Conservation (phyloP, 2,797 vertebrate genomes). For the Decapterus maruadsi region DNA sequence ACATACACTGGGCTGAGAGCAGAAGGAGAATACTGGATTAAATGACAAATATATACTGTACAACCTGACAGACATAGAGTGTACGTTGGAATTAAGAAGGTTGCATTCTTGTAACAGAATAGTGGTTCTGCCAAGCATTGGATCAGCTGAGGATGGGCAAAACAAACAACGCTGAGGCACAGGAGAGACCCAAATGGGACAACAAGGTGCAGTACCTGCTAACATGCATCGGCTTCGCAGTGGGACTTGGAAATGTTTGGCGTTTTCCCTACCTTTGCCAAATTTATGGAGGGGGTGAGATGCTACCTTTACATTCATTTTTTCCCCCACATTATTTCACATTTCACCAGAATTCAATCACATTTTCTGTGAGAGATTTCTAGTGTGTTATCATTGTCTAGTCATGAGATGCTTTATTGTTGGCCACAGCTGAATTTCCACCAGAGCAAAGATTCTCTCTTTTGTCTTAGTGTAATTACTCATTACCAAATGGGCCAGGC, state of each 20-base stretch:
- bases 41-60: neutral
- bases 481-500: neutral
- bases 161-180: slow-evolving; percentile 25
- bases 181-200: slow-evolving; percentile 82
- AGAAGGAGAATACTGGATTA: neutral
- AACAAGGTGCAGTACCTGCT: slow-evolving; percentile 93
- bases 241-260: slow-evolving; percentile 95
- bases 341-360: neutral
- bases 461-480: neutral
- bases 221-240: slow-evolving; percentile 91
- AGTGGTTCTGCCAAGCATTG: slow-evolving; percentile 5
- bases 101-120: neutral
- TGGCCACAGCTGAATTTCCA: neutral
- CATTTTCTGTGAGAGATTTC: neutral
- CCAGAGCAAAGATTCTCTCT: neutral
- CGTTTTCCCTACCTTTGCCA: slow-evolving; percentile 95
- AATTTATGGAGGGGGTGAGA: slow-evolving; percentile 93
- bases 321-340: neutral
- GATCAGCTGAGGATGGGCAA: slow-evolving; percentile 53
- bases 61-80: neutral
- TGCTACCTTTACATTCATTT: neutral
- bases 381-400: neutral
- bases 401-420: neutral
- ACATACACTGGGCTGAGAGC: neutral
- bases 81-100: neutral